Conservation (phyloP, 2,113 vertebrate species). For the Hylia prasina region DNA sequence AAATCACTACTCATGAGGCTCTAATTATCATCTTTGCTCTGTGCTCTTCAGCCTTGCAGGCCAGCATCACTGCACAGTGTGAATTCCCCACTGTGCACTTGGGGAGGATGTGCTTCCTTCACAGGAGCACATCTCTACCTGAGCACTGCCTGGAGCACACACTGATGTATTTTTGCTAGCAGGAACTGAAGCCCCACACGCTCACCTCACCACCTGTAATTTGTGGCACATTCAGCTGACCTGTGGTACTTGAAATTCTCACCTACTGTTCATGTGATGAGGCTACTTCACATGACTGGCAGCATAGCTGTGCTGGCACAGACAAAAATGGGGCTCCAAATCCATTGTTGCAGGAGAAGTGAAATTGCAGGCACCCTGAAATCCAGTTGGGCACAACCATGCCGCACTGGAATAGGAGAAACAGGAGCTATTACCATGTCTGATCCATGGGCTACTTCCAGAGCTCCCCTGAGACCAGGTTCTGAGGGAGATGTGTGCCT, state of each 20-base stretch:
- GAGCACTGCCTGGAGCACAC: not conserved
- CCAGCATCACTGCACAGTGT: not conserved
- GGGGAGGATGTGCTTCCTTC: not conserved
- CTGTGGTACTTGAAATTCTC: not conserved
- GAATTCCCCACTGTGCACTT: not conserved
- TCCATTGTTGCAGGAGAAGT: not conserved
- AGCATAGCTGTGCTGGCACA: not conserved
- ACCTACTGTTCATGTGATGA: not conserved
- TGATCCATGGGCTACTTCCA: not conserved
- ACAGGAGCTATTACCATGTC: not conserved
- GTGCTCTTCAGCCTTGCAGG: not conserved
- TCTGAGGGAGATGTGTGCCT: not conserved
- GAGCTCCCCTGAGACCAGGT: not conserved
- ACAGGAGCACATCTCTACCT: not conserved
- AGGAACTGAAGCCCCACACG: not conserved
- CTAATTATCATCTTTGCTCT: not conserved
- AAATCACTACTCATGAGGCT: not conserved
- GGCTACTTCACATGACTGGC: not conserved
- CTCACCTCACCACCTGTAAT: not conserved
- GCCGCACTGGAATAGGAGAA: not conserved
- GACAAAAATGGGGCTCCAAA: not conserved
- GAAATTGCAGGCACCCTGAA: not conserved
- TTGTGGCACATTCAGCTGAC: not conserved
- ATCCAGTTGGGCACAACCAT: not conserved
- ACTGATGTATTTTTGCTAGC: not conserved